A percentile compares a stretch with the other conserved stretches of the same genome.
These are phyloP conservation scores for Mesaphorura yosii DNA, from an alignment of 1,140 invertebrate species.

Conservation along the genomic window DNA sequence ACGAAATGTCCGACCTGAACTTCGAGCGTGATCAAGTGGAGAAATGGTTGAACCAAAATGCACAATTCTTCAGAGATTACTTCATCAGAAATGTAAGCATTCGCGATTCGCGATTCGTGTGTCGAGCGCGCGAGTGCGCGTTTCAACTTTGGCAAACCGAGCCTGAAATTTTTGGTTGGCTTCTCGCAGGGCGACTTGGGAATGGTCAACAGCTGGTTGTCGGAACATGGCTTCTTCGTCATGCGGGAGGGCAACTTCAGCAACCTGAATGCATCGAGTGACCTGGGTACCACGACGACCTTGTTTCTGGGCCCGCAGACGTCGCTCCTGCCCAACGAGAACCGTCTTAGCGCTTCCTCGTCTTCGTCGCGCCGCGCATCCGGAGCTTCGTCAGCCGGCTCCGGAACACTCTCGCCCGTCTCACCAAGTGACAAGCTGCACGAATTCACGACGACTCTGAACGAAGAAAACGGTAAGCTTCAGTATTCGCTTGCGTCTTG, in stretches of 20 bases:
- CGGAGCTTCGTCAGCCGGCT: constrained; percentile 20
- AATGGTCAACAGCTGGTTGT: constrained; percentile 43
- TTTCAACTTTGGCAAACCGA: not conserved
- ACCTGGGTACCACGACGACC: constrained; percentile 14
- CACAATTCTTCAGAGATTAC: constrained; percentile 24
- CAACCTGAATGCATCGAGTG: not conserved
- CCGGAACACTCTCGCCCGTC: constrained; percentile 20
- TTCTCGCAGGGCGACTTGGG: constrained; percentile 37
- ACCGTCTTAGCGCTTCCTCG: constrained; percentile 18
- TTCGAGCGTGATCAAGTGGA: constrained; percentile 23
- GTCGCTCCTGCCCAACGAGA: constrained; percentile 8
- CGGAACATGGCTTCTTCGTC: constrained; percentile 39
- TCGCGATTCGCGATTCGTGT: not conserved
- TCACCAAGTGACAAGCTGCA: constrained; percentile 19
- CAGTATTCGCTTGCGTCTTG: not conserved
- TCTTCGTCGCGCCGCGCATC: constrained; percentile 22
- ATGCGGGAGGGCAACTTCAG: constrained; percentile 33
- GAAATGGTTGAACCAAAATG: constrained; percentile 28
- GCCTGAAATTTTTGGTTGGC: not conserved
- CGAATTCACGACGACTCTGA: constrained; percentile 12
- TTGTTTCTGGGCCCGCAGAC: constrained; percentile 20
- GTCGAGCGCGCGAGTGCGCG: not conserved
- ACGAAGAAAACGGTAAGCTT: constrained; percentile 16
- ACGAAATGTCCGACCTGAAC: too few species aligned
- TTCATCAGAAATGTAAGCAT: constrained; percentile 27